Base-by-base conservation (phyloP, 2,113 vertebrate genomes). In the Toxostoma redivivum region DNA sequence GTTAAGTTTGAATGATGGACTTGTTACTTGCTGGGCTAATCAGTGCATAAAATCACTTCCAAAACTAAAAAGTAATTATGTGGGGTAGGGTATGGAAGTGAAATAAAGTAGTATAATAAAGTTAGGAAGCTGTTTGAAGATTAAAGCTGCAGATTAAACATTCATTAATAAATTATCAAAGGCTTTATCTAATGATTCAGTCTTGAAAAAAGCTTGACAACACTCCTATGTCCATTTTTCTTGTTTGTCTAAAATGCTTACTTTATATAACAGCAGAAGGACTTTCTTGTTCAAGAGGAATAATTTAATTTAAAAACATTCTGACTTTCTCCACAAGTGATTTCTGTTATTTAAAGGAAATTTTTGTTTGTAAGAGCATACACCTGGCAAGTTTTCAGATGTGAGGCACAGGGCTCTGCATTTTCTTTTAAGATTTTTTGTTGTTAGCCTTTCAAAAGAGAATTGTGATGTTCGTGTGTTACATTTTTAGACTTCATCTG, bases 111-210 rank as follows among this genome's bases (percentile, higher is more conserved):
- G 95, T 60, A 77, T 69, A 77, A 77, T 60, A 33, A 78, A 90
- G 87, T 66, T 93, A 92, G 65, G 91, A 94, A 97, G 66, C 60
- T 6, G 51, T 96, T 96, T 91, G 88, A 84, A 96, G 86, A 97
- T 97, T 94, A 95, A 93, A 95, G 84, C 80, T 61, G 64, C 67
- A 92, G 94, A 96, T 96, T 95, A 96, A 97, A 92, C 67, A 56
- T 57, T 94, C 67, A 93, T 96, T 19, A 98, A 96, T 97, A 96
- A 83, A 95, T 97, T 93, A 95, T 92, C 92, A 79, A 97, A 96
- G 67, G 45, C 44, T 95, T 97, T 97, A 94, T 96, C 95, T 88
- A 86, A 82, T 86, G 82, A 56, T 83, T 78, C 73, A 90, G 81
- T 71, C 62, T 78, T 92, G 58, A 81, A 92, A 96, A 95, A 95